Conservation (phyloP, 2,888 invertebrate genomes). For the Eristalis tenax region DNA sequence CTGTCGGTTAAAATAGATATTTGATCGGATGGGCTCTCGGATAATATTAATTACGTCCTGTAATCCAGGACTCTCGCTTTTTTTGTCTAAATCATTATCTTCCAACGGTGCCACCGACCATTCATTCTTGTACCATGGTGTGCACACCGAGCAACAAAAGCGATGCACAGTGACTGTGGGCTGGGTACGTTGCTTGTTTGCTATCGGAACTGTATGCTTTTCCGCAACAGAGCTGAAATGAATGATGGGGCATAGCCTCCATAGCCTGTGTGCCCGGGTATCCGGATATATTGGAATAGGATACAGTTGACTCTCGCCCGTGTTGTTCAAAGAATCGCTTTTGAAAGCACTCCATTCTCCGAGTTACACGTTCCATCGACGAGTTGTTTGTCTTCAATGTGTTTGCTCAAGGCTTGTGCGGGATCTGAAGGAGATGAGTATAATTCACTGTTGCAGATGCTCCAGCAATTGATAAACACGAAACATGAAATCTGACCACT, state of each 20-base stretch:
- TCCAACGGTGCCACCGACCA: not conserved
- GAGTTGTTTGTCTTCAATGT: conserved; percentile 43
- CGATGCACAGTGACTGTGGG: not conserved
- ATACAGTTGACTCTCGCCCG: conserved; percentile 37
- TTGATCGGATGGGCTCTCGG: conserved; percentile 19
- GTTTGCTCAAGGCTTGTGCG: conserved; percentile 17
- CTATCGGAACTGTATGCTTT: not conserved
- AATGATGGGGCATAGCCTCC: not conserved
- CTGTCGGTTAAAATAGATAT: conserved; percentile 12
- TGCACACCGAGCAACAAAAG: not conserved
- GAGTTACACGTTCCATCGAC: not conserved
- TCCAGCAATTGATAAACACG: not conserved
- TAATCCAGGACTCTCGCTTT: not conserved
- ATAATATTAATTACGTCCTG: conserved; percentile 42
- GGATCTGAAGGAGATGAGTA: conserved; percentile 10
- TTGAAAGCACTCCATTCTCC: conserved; percentile 48
- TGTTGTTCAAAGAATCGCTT: too few species aligned
- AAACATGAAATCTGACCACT: too few species aligned
- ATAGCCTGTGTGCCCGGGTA: not conserved
- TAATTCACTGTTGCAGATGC: conserved; percentile 20
- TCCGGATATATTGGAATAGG: conserved; percentile 20
- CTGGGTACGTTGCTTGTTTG: not conserved
- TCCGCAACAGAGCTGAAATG: not conserved
- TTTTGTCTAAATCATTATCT: conserved; percentile 15
- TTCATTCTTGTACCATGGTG: not conserved